phyloP scores from a whole-genome alignment of 2,797 vertebrate genomes.

The Pseudomugil gertrudae region DNA sequence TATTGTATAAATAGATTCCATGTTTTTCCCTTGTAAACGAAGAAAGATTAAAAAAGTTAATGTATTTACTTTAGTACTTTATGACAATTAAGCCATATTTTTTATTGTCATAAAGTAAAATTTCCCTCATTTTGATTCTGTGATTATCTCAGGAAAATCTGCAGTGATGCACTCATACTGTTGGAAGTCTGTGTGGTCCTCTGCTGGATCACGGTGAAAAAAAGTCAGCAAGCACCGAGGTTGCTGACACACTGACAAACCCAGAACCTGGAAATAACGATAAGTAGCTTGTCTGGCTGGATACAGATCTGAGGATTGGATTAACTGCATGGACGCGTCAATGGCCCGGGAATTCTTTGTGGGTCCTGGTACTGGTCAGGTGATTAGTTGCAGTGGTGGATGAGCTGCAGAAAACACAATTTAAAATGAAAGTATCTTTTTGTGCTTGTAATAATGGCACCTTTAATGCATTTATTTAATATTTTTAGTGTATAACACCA shows the following conservation, averaged over 20 bases:
- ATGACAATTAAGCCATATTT: too few relatives aligned
- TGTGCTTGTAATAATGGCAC: too few relatives aligned
- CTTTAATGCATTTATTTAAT: too few relatives aligned
- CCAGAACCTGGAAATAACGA: conserved; percentile 69
- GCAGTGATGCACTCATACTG: neutral
- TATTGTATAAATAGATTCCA: neutral
- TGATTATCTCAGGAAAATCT: neutral
- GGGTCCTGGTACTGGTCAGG: conserved; percentile 9
- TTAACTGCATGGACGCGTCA: conserved; percentile 49
- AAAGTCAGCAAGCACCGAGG: conserved; percentile 33
- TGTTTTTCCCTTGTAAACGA: neutral
- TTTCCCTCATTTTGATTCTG: neutral
- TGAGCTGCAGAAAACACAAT: neutral
- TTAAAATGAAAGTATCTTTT: too few relatives aligned
- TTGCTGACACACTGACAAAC: conserved; percentile 53
- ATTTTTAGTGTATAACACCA: too few relatives aligned
- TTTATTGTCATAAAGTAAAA: too few relatives aligned
- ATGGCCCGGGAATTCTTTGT: conserved; percentile 24
- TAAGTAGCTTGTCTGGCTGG: conserved; percentile 75
- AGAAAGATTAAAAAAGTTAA: neutral
- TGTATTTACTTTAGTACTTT: neutral
- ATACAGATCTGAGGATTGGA: conserved; percentile 62
- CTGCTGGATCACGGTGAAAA: conserved; percentile 14
- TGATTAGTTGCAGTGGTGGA: conserved; percentile 4
- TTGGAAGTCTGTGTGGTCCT: conserved; percentile 13